phyloP scores from a whole-genome alignment of 92 coral and sea anemone species.

The Siderastrea radians region DNA sequence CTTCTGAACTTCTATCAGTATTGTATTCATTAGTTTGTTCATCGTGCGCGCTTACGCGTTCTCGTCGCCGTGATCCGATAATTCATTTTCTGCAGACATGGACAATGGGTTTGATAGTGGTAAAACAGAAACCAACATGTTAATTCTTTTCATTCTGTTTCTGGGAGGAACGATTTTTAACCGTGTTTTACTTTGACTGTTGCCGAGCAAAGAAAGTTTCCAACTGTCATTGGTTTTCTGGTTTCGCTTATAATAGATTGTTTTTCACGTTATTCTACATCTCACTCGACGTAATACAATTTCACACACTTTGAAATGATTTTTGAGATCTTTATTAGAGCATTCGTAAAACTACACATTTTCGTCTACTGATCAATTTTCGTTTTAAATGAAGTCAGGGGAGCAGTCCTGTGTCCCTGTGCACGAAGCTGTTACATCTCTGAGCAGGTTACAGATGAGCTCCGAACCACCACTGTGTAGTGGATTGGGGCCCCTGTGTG shows the following conservation, averaged over 20 bases:
- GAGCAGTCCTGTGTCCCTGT: neutral
- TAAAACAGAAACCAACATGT: too few relatives aligned
- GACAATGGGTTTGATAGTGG: too few relatives aligned
- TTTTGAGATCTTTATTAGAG: neutral
- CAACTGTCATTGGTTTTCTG: too few relatives aligned
- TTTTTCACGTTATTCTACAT: too few relatives aligned
- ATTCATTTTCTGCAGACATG: too few relatives aligned
- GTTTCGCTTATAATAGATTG: too few relatives aligned
- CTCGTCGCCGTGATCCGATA: too few relatives aligned
- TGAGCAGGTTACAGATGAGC: neutral
- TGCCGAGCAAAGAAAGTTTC: too few relatives aligned
- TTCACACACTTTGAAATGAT: neutral
- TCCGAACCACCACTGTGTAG: slow-evolving; percentile 2
- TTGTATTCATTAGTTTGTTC: neutral
- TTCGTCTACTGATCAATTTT: neutral
- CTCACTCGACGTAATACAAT: too few relatives aligned
- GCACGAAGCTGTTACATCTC: neutral
- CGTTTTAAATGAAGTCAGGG: neutral
- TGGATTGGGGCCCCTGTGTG: neutral
- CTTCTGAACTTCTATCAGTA: neutral
- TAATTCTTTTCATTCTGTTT: too few relatives aligned
- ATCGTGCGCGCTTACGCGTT: neutral
- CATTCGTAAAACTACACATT: neutral
- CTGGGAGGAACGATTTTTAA: too few relatives aligned
- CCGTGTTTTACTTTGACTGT: too few relatives aligned